Evolutionary conservation across 2,888 invertebrate species (phyloP), one percentile per base, ranked within the genome.

Genomic region (Timandra comae): DNA sequence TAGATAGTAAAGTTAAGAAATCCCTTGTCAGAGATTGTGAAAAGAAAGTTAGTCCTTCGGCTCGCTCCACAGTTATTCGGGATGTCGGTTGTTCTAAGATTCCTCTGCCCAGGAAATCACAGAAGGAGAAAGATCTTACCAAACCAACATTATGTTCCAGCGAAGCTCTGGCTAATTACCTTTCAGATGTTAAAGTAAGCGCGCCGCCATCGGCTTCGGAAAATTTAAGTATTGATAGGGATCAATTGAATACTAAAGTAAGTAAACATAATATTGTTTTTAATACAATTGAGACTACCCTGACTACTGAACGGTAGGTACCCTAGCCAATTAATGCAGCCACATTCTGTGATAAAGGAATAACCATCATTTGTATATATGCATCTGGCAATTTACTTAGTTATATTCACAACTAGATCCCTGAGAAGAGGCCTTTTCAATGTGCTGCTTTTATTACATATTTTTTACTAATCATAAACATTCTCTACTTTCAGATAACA

Each of bases 1-100:
- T 49, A 6, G 80, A 82, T 42, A 53, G 67, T 0, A 81, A 73
- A 59, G 75, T 85, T 10, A 81, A 78, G 44, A 85, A 84, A 58
- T 75, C 76, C 2, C 55, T 84, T 1, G 49, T 82, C 6, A 60
- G 84, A 37, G 74, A 82, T 42, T 65, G 53, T 43, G 81, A 80
- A 45, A 52, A 63, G 9, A 75, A 63, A 58, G 31, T 66, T 1
- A 64, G 47, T 30, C 41, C 52, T 9, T 40, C 53, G 13, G 36
- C 49, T 7, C 59, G 41, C 7, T 62, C 60, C 26, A 49, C 52
- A 43, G 63, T 63, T 6, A 41, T 60, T 2, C 56, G 58, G 9
- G 71, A 78, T 35, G 58, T 58, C 6, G 64, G 60, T 29, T 54
- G 62, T 20, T 16, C 16, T 5, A 16, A 1, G 6, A 16, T 16